Evolutionary conservation across 2,888 invertebrate genomes (phyloP), one percentile per base, ranked within the genome.

Genomic region (Calameuta pallipes): DNA sequence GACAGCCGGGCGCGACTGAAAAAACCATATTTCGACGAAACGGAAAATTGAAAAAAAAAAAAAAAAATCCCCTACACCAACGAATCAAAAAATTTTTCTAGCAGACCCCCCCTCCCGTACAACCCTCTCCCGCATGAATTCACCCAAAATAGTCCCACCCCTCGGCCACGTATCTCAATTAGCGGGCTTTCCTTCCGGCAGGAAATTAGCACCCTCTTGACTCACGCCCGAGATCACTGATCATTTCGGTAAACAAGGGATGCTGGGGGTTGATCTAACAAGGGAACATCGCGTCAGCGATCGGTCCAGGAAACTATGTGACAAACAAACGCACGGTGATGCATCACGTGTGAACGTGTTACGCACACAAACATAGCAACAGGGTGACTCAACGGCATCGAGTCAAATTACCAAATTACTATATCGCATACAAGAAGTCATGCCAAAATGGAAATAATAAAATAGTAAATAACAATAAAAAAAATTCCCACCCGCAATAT

Each of bases 221-320:
- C 77, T 56, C 9, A 23, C 56, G 56, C 23, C 56, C 23, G 56
- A 6, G 23, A 13, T 81, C 81, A 80, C 82, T 82, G 83, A 87
- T 87, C 83, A 83, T 85, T 85, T 84, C 77, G 79, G 83, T 83
- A 86, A 86, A 87, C 84, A 86, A 75, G 78, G 79, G 80, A 76
- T 69, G 74, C 73, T 37, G 81, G 82, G 82, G 82, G 82, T 80
- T 83, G 85, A 87, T 84, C 84, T 80, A 79, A 86, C 84, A 81
- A 82, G 84, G 80, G 79, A 56, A 23, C 56, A 56, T 56, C 23
- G 56, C 56, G 23, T 56, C 56, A 56, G 56, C 23, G 4, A 56
- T 56, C 56, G 56, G 56, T 56, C 9, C 56, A 0, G 56, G 23
- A 2, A 56, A 23, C 23, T 6, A 9, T 9, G 23, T 23, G 56